Conservation (phyloP, 53 echinoderm and acorn worm species). For the Temnopleurus reevesii region DNA sequence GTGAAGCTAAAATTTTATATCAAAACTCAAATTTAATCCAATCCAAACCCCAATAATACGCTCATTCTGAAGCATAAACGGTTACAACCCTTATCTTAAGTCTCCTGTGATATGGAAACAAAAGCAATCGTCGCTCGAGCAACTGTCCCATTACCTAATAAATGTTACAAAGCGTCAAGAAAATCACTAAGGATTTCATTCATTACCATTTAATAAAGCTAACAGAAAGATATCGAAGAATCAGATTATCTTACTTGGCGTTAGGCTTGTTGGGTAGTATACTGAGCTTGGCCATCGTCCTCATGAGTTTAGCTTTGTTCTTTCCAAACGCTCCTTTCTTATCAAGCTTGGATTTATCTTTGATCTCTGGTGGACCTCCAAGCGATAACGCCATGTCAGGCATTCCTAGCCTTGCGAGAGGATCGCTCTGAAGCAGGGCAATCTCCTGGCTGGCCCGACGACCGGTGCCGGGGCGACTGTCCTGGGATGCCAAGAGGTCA, state of each 20-base stretch:
- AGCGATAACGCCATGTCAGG: conserved; percentile 76
- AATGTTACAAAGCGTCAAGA: no score
- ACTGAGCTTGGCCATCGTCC: conserved; percentile 95
- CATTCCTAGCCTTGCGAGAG: conserved; percentile 86
- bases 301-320: conserved; percentile 84
- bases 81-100: no score
- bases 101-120: no score
- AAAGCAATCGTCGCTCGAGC: no score
- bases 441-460: conserved; percentile 93
- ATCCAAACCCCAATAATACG: no score
- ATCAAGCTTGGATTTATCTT: conserved; percentile 77
- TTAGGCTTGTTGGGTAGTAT: conserved; percentile 94
- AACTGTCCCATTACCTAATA: no score
- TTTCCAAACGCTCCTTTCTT: conserved; percentile 84
- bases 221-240: no score
- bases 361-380: conserved; percentile 90
- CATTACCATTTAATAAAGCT: no score
- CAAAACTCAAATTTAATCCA: no score
- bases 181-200: no score
- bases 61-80: no score
- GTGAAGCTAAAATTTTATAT: no score
- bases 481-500: conserved; percentile 94
- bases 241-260: conserved; percentile 77
- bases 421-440: conserved; percentile 90
- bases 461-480: conserved; percentile 75